Evolutionary conservation across 2,797 vertebrate genomes (phyloP).

Genomic region (Pipistrellus pygmaeus): DNA sequence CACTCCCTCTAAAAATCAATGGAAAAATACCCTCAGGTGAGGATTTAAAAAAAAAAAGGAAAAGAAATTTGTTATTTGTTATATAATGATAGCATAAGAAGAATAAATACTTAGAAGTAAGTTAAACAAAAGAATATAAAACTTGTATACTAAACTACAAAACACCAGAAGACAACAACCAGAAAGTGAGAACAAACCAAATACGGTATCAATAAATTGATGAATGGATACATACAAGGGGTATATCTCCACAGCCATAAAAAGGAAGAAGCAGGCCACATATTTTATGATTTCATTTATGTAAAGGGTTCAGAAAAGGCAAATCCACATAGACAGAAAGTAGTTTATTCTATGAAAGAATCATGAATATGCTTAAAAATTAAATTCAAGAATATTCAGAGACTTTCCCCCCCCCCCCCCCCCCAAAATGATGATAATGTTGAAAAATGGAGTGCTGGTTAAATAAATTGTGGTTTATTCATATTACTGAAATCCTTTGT

Average conservation of each 20-base stretch:
- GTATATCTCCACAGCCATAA: neutral
- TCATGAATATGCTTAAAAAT: neutral
- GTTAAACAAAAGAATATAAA: neutral
- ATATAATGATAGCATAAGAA: neutral
- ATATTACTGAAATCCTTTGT: neutral
- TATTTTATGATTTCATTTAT: neutral
- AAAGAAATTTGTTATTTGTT: too few relatives aligned
- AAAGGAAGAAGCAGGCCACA: neutral
- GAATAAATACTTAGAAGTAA: neutral
- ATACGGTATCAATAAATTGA: too few relatives aligned
- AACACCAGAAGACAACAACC: neutral
- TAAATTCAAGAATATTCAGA: neutral
- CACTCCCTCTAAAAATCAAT: too few relatives aligned
- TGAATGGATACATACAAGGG: neutral
- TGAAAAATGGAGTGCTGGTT: neutral
- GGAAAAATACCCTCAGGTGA: too few relatives aligned
- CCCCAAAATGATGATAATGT: neutral
- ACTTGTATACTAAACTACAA: neutral
- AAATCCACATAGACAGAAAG: neutral
- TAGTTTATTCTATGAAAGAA: neutral
- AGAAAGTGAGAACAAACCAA: neutral
- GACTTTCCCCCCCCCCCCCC: accelerated
- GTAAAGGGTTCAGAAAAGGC: neutral
- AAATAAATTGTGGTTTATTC: neutral
- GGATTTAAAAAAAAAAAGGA: too few relatives aligned